Percentiles rank a stretch among this genome's conserved stretches.
phyloP scores from a whole-genome alignment of 2,888 invertebrate genomes.

The Tipula unca region DNA sequence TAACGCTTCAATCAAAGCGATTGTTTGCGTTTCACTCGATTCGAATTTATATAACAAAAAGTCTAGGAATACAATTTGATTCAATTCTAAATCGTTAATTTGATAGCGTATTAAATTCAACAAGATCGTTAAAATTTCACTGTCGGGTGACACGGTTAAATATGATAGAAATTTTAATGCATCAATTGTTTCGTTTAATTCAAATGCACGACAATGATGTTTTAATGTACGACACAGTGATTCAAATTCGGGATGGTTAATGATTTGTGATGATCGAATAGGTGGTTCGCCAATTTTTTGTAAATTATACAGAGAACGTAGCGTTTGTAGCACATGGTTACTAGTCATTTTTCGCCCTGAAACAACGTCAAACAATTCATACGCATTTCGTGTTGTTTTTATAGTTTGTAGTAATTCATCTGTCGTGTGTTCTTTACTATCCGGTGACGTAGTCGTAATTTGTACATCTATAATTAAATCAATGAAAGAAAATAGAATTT shows the following conservation, averaged over 20 bases:
- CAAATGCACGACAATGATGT: slow-evolving; percentile 46
- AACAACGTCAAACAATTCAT: slow-evolving; percentile 23
- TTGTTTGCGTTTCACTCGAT: slow-evolving; percentile 31
- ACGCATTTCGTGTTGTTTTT: slow-evolving; percentile 23
- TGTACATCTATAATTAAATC: neutral
- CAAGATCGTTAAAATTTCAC: slow-evolving; percentile 51
- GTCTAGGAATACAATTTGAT: slow-evolving; percentile 55
- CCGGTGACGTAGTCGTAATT: neutral
- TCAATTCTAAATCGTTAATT: slow-evolving; percentile 51
- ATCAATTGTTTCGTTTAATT: slow-evolving; percentile 48
- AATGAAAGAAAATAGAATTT: no score
- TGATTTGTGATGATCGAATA: slow-evolving; percentile 40
- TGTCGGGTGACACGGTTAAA: slow-evolving; percentile 50
- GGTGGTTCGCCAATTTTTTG: slow-evolving; percentile 46
- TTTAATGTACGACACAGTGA: slow-evolving; percentile 51
- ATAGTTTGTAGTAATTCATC: slow-evolving; percentile 21
- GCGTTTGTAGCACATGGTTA: slow-evolving; percentile 49
- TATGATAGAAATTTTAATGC: slow-evolving; percentile 50
- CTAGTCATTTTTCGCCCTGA: slow-evolving; percentile 40
- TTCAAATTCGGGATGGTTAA: slow-evolving; percentile 49
- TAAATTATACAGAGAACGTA: slow-evolving; percentile 47
- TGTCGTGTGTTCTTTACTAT: neutral
- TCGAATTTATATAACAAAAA: slow-evolving; percentile 47
- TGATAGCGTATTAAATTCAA: slow-evolving; percentile 54
- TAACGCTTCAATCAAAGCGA: slow-evolving; percentile 54